phyloP scores from a whole-genome alignment of 1,140 invertebrate genomes.

The Sycophaga agraensis region DNA sequence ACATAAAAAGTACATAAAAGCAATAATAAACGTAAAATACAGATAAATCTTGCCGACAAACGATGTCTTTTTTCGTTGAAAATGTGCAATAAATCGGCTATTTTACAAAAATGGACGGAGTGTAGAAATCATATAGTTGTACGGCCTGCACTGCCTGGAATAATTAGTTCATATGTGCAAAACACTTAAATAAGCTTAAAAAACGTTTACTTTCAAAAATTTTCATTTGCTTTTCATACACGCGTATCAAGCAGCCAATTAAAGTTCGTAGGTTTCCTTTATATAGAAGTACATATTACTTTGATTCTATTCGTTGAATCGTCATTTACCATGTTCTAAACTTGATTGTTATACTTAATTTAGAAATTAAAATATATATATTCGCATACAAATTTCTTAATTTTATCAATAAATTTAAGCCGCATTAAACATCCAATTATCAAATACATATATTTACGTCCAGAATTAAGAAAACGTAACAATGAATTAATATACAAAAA shows the following conservation, averaged over 20 bases:
- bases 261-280: constrained; percentile 6
- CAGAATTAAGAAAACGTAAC: not conserved
- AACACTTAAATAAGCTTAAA: not conserved
- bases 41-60: constrained; percentile 18
- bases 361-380: not conserved
- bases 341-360: no score
- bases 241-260: not conserved
- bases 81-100: constrained; percentile 23
- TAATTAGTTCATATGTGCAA: not conserved
- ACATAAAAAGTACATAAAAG: constrained; percentile 22
- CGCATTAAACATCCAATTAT: no score
- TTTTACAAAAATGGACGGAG: constrained; percentile 31
- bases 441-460: not conserved
- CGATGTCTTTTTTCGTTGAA: constrained; percentile 2
- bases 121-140: constrained; percentile 25
- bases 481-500: not conserved
- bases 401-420: no score
- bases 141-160: constrained; percentile 14
- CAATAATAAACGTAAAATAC: constrained; percentile 15
- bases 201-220: constrained; percentile 12
- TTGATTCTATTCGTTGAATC: not conserved
- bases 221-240: not conserved
- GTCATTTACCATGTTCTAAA: no score
- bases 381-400: not conserved
- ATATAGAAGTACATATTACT: constrained; percentile 1